Base-by-base conservation (phyloP, 2,888 invertebrate genomes). In the Lordiphosa andalusiaca region DNA sequence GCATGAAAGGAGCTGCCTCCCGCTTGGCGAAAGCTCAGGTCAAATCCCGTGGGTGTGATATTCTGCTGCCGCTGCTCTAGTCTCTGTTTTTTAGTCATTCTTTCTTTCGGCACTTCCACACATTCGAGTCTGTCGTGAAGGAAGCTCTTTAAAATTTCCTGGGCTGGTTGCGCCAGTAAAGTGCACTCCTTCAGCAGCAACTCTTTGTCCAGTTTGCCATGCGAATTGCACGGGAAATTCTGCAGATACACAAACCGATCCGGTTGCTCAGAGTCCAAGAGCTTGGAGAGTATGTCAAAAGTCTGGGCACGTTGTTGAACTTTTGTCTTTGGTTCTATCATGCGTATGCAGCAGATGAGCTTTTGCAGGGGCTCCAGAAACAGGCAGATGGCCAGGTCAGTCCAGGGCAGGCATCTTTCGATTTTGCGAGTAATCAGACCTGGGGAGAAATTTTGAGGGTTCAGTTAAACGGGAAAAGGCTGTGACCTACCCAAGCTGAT, bases 161-260 rank as follows among this genome's bases (percentile, higher is more conserved):
- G 77, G 2, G 68, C 77, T 0, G 77, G 69, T 19, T 81, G 73
- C 0, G 67, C 77, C 4, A 76, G 23, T 1, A 59, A 56, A 0
- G 58, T 60, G 23, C 81, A 80, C 35, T 76, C 71, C 23, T 71
- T 76, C 0, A 77, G 69, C 12, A 77, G 36, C 3, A 53, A 30
- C 3, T 60, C 41, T 6, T 63, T 67, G 67, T 86, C 81, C 55
- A 93, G 88, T 90, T 95, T 95, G n/a, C 95, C 95, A 89, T 95
- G 93, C 4, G 86, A 71, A 54, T 92, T 94, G 92, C 87, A 41
- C 93, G 94, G 71, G 94, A 80, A 88, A 58, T 90, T 88, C 33
- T 92, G 88, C 7, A 93, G 86, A 62, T 91, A 90, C 47, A 92
- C 87, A 68, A 94, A 91, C 87, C 91, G 91, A 88, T 95, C 94